Conservation (phyloP, 2,113 vertebrate species). For the Epinephelus lanceolatus region DNA sequence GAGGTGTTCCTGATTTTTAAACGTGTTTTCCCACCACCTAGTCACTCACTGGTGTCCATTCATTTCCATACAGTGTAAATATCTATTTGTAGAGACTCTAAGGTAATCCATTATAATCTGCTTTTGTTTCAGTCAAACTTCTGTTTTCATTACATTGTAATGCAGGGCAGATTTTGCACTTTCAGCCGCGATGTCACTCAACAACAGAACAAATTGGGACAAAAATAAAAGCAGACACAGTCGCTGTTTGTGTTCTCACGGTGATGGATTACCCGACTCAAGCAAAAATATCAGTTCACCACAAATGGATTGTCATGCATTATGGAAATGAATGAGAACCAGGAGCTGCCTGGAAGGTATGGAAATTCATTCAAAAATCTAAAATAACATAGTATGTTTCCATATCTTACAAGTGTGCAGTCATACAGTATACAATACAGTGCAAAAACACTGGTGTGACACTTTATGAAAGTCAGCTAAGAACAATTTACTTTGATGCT, state of each 20-base stretch:
- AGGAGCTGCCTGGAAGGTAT: background rate
- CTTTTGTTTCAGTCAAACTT: constrained; percentile 43
- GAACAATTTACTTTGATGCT: background rate
- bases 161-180: background rate
- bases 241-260: background rate
- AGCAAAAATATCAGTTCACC: background rate
- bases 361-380: constrained; percentile 4
- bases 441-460: background rate
- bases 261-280: constrained; percentile 29
- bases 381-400: background rate
- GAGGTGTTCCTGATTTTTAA: background rate
- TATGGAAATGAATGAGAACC: constrained; percentile 7
- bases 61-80: constrained; percentile 34
- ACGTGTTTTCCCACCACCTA: background rate
- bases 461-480: background rate
- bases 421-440: background rate
- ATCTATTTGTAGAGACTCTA: constrained; percentile 31
- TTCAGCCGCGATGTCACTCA: background rate
- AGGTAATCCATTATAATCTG: constrained; percentile 44
- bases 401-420: background rate
- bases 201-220: background rate
- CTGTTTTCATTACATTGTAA: constrained; percentile 16
- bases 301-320: constrained; percentile 23
- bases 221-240: constrained; percentile 23
- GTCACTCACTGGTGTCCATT: constrained; percentile 27